phyloP scores from a whole-genome alignment of 2,888 invertebrate genomes.

The Automeris io region DNA sequence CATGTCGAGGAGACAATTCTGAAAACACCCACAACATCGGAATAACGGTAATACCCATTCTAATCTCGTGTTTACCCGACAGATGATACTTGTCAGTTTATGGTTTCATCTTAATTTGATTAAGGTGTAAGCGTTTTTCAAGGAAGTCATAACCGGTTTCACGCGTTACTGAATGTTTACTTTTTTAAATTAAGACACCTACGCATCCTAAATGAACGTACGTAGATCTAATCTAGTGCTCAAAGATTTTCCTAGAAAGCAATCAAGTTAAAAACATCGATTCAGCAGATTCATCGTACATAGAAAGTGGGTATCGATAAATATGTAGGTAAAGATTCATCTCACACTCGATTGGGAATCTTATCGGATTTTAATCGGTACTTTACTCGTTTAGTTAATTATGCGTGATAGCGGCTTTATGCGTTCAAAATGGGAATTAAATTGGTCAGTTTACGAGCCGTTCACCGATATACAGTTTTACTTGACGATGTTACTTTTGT shows the following conservation, averaged over 20 bases:
- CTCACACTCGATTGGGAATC: constrained; percentile 37
- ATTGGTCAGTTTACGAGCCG: constrained; percentile 11
- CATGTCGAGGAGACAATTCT: constrained; percentile 53
- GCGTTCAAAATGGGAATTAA: constrained; percentile 10
- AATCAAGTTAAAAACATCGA: constrained; percentile 22
- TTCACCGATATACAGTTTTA: background rate
- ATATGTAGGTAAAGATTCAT: constrained; percentile 38
- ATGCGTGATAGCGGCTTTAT: constrained; percentile 16
- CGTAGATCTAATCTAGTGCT: constrained; percentile 25
- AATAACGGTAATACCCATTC: constrained; percentile 69
- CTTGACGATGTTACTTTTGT: no score
- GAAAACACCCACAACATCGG: constrained; percentile 47
- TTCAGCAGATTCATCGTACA: constrained; percentile 52
- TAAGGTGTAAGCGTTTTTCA: constrained; percentile 25
- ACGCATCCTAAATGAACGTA: constrained; percentile 30
- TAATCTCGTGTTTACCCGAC: constrained; percentile 65
- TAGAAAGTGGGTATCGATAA: constrained; percentile 52
- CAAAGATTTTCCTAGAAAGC: constrained; percentile 37
- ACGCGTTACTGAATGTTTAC: constrained; percentile 46
- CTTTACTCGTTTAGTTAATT: constrained; percentile 13
- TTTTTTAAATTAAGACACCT: constrained; percentile 66
- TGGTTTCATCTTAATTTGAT: constrained; percentile 2
- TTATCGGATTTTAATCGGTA: constrained; percentile 39
- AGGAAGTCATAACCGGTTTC: constrained; percentile 36
- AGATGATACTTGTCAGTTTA: constrained; percentile 46